Conservation (phyloP, 1,140 invertebrate species). For the Mya arenaria region DNA sequence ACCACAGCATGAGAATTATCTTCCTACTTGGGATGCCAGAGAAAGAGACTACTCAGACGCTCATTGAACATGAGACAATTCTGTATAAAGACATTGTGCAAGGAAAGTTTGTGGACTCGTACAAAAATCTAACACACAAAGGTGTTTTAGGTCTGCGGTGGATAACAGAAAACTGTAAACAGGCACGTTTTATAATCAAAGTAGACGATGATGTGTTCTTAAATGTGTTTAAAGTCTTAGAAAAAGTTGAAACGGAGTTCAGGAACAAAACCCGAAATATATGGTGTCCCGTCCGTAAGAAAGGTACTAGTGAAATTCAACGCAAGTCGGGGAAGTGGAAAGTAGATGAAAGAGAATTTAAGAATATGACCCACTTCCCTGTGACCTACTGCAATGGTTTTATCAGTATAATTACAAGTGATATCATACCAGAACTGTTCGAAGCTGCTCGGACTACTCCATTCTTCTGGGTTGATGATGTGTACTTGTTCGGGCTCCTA, state of each 20-base stretch:
- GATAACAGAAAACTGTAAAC: conserved; percentile 85
- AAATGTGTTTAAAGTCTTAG: conserved; percentile 74
- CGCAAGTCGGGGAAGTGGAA: conserved; percentile 71
- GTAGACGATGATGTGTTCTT: conserved; percentile 84
- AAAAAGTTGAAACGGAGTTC: conserved; percentile 52
- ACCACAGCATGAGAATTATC: conserved; percentile 60
- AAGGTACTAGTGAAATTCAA: conserved; percentile 61
- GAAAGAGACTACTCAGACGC: conserved; percentile 40
- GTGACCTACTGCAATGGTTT: conserved; percentile 80
- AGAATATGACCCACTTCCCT: conserved; percentile 60
- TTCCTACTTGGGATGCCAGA: conserved; percentile 61
- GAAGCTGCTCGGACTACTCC: conserved; percentile 68
- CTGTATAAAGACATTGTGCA: conserved; percentile 88
- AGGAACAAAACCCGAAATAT: conserved; percentile 37
- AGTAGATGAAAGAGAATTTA: conserved; percentile 64
- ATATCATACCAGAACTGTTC: conserved; percentile 77
- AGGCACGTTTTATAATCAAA: conserved; percentile 83
- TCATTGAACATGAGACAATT: conserved; percentile 84
- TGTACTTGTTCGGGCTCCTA: conserved; percentile 80
- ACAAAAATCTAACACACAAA: conserved; percentile 93
- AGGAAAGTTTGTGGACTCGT: conserved; percentile 89
- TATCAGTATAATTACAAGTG: conserved; percentile 77
- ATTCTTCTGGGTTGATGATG: conserved; percentile 81
- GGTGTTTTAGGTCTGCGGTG: conserved; percentile 92
- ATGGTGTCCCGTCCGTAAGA: conserved; percentile 45